A percentile compares a stretch with the other conserved stretches of the same genome.
Evolutionary conservation across 2,888 invertebrate species (phyloP).

Genomic region (Agrilus cyanescens): DNA sequence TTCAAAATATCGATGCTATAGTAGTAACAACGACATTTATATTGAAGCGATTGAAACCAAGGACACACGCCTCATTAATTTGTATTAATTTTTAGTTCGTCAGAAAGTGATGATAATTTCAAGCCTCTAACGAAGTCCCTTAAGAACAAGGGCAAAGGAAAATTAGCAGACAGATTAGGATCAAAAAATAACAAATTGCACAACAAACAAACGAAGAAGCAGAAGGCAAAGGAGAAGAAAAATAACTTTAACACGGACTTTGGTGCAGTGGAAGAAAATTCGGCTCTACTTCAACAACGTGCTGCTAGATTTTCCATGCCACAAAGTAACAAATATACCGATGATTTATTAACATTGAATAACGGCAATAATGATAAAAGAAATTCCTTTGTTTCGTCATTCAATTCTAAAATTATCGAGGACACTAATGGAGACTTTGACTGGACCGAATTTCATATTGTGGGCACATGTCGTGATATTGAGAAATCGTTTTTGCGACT

Average conservation of each 20-base stretch:
- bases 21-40: too few species aligned
- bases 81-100: constrained; percentile 8
- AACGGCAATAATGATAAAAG: constrained; percentile 14
- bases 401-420: constrained; percentile 35
- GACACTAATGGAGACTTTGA: constrained; percentile 65
- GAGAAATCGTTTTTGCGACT: constrained; percentile 94
- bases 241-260: constrained; percentile 56
- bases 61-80: too few species aligned
- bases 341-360: constrained; percentile 5
- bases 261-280: constrained; percentile 55
- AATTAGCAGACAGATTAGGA: constrained; percentile 47
- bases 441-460: constrained; percentile 77
- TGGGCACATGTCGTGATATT: constrained; percentile 86
- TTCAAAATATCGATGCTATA: too few species aligned
- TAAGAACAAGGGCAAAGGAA: constrained; percentile 33
- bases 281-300: constrained; percentile 71
- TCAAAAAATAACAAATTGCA: constrained; percentile 32
- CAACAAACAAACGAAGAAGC: constrained; percentile 36
- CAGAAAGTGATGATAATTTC: constrained; percentile 22
- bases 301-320: constrained; percentile 72
- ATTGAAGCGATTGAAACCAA: too few species aligned
- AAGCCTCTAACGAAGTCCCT: constrained; percentile 30
- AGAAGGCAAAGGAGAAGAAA: constrained; percentile 46
- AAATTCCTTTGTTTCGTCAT: neutral
- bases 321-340: constrained; percentile 13